A percentile compares a stretch with the other conserved stretches of the same genome.
Conservation (phyloP, 2,888 invertebrate genomes). For the Hetaerina titia region DNA sequence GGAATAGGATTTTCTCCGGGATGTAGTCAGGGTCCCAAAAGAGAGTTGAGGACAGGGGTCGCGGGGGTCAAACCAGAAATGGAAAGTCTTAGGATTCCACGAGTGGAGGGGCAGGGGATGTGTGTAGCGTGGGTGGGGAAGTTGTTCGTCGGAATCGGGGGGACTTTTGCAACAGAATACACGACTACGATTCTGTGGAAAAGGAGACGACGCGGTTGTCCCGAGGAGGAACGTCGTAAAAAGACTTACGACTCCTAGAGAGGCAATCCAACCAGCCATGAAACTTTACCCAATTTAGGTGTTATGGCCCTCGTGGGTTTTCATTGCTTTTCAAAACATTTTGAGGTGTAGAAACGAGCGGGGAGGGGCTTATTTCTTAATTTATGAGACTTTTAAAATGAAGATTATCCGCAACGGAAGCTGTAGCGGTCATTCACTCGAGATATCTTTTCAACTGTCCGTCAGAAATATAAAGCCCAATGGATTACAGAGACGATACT, state of each 20-base stretch:
- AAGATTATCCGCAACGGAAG: neutral
- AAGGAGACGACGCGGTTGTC: neutral
- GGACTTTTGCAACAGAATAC: neutral
- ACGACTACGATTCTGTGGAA: neutral
- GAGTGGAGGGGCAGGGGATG: neutral
- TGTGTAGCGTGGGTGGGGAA: neutral
- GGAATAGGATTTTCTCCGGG: neutral
- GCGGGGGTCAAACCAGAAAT: conserved; percentile 40
- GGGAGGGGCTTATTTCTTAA: neutral
- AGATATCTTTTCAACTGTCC: neutral
- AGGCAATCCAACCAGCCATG: conserved; percentile 44
- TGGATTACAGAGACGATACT: no score
- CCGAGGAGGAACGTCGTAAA: conserved; percentile 33
- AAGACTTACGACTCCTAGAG: conserved; percentile 47
- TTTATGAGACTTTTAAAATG: neutral
- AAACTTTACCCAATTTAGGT: conserved; percentile 51
- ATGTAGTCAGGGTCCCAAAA: neutral
- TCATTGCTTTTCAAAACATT: conserved; percentile 54
- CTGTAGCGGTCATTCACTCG: neutral
- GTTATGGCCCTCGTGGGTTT: conserved; percentile 30
- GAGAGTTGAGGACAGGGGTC: conserved; percentile 37
- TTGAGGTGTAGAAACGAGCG: conserved; percentile 18
- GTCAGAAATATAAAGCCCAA: no score
- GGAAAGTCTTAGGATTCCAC: conserved; percentile 39
- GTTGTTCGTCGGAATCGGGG: neutral